Evolutionary conservation across 2,113 vertebrate genomes (phyloP).

Genomic region (Takifugu bimaculatus): DNA sequence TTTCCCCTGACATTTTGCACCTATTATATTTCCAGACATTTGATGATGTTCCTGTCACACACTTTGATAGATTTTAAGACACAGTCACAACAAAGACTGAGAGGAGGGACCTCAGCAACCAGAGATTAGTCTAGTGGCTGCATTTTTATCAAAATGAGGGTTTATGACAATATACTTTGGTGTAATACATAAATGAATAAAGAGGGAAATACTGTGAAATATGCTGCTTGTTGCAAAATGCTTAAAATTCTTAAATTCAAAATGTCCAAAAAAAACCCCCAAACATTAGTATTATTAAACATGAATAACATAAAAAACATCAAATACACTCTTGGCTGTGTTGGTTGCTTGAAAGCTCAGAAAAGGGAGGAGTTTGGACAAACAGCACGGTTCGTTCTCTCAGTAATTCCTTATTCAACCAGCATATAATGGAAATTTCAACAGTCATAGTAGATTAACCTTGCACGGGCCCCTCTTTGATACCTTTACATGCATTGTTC

Average conservation of each 20-base stretch:
- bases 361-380: slow-evolving; percentile 64
- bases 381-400: slow-evolving; percentile 66
- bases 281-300: too few species aligned
- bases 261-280: too few species aligned
- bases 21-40: slow-evolving; percentile 91
- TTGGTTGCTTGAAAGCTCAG: slow-evolving; percentile 32
- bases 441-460: slow-evolving; percentile 97
- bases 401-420: slow-evolving; percentile 80
- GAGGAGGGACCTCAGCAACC: slow-evolving; percentile 76
- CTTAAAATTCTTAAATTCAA: too few species aligned
- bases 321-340: too few species aligned
- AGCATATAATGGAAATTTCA: slow-evolving; percentile 87
- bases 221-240: too few species aligned
- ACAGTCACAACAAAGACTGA: slow-evolving; percentile 82
- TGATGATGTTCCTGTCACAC: slow-evolving; percentile 76
- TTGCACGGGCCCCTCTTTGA: slow-evolving; percentile 79
- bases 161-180: too few species aligned
- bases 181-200: too few species aligned
- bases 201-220: too few species aligned
- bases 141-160: too few species aligned
- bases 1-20: slow-evolving; percentile 97
- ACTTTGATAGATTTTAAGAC: slow-evolving; percentile 62
- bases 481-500: slow-evolving; percentile 90
- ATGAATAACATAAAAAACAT: too few species aligned
- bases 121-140: slow-evolving; percentile 58